Evolutionary conservation across 1,140 invertebrate species (phyloP).

Genomic region (Lysiphlebus fabarum): DNA sequence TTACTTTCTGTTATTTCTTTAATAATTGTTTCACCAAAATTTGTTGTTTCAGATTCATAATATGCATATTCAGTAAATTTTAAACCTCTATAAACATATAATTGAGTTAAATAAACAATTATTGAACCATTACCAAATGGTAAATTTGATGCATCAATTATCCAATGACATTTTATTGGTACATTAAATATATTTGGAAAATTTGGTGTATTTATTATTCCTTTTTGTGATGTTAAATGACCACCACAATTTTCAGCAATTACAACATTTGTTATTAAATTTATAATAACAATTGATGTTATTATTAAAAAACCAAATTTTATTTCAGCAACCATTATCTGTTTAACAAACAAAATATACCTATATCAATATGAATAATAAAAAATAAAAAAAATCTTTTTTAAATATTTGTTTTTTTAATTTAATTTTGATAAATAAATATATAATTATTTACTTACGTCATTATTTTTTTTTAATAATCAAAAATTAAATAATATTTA

Average conservation of each 20-base stretch:
- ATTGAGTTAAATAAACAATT: slow-evolving; percentile 82
- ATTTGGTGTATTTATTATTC: slow-evolving; percentile 75
- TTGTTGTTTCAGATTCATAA: slow-evolving; percentile 66
- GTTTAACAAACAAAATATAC: too few species aligned
- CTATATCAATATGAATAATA: too few species aligned
- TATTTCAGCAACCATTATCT: neutral
- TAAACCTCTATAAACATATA: slow-evolving; percentile 77
- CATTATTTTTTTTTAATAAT: too few species aligned
- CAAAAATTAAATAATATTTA: too few species aligned
- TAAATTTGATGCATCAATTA: slow-evolving; percentile 72
- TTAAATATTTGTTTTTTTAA: too few species aligned
- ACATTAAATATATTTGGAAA: slow-evolving; percentile 76
- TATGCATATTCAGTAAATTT: slow-evolving; percentile 80
- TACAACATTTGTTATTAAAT: neutral
- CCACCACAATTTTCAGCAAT: slow-evolving; percentile 58
- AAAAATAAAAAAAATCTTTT: too few species aligned
- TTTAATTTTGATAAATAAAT: too few species aligned
- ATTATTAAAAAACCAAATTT: slow-evolving; percentile 1
- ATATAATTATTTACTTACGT: too few species aligned
- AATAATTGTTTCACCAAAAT: slow-evolving; percentile 61
- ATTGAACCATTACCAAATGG: slow-evolving; percentile 61
- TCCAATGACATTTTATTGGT: slow-evolving; percentile 81
- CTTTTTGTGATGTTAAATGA: slow-evolving; percentile 59
- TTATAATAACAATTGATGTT: neutral
- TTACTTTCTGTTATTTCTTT: slow-evolving; percentile 69